phyloP scores from a whole-genome alignment of 2,888 invertebrate genomes.

The Amblyjoppa proteus region DNA sequence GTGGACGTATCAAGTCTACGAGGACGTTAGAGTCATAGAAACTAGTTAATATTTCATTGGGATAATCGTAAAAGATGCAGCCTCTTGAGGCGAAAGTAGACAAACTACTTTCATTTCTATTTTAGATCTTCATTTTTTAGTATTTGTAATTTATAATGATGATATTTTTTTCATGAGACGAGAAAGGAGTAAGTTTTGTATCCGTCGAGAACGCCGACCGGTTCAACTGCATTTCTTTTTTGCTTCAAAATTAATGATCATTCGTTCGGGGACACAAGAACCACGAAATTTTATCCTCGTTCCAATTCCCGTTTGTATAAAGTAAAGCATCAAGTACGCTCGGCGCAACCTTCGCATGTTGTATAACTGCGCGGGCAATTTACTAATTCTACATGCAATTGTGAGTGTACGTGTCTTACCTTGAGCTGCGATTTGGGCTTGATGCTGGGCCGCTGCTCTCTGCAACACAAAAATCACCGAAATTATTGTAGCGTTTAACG shows the following conservation, averaged over 20 bases:
- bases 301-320: not conserved
- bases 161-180: not conserved
- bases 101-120: no score
- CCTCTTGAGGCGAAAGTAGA: no score
- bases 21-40: no score
- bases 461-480: conserved; percentile 86
- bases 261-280: not conserved
- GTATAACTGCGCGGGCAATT: not conserved
- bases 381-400: conserved; percentile 15
- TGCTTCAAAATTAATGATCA: not conserved
- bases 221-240: not conserved
- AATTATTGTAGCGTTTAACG: conserved; percentile 15
- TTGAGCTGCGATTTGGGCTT: conserved; percentile 87
- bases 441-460: conserved; percentile 90
- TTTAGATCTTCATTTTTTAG: no score
- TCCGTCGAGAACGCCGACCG: not conserved
- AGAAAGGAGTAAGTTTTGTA: not conserved
- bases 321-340: conserved; percentile 33
- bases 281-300: conserved; percentile 12
- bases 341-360: conserved; percentile 32
- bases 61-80: no score
- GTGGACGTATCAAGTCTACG: no score
- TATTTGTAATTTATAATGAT: not conserved
- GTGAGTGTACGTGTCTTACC: conserved; percentile 84
- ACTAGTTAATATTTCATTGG: no score